Conservation (phyloP, 2,113 vertebrate genomes). For the Pteronura brasiliensis region DNA sequence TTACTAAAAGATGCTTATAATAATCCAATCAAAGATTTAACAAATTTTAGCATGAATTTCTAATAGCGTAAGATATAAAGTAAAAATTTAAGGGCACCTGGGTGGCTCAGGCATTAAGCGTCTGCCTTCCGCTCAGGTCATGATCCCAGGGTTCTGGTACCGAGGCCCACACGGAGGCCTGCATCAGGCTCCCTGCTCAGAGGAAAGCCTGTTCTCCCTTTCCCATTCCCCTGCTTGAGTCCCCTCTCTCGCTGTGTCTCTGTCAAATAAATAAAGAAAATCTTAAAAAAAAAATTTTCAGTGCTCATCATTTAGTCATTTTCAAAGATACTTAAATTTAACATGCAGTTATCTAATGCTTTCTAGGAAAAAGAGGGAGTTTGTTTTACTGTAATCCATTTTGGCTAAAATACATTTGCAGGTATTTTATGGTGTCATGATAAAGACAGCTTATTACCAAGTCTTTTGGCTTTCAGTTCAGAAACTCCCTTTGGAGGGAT, state of each 20-base stretch:
- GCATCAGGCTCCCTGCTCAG: no score
- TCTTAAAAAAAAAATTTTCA: background rate
- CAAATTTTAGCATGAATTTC: background rate
- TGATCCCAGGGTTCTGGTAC: no score
- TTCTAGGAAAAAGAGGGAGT: constrained; percentile 35
- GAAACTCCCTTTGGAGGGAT: constrained; percentile 26
- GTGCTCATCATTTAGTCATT: background rate
- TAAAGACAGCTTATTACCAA: constrained; percentile 44
- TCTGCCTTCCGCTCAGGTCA: no score
- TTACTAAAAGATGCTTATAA: background rate
- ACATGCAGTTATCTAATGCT: background rate
- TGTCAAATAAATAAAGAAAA: no score
- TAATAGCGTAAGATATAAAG: background rate
- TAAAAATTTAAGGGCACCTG: background rate
- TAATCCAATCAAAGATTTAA: background rate
- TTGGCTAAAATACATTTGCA: constrained; percentile 18
- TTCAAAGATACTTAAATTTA: constrained; percentile 19
- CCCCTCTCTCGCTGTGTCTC: no score
- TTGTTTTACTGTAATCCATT: constrained; percentile 21
- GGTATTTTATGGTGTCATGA: background rate
- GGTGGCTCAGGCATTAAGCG: no score
- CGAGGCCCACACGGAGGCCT: no score
- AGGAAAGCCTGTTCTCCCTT: no score
- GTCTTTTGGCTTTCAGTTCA: constrained; percentile 9
- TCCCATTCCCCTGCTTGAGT: no score